Base-by-base conservation (phyloP, 2,888 invertebrate genomes). In the Ophion obscuratus region DNA sequence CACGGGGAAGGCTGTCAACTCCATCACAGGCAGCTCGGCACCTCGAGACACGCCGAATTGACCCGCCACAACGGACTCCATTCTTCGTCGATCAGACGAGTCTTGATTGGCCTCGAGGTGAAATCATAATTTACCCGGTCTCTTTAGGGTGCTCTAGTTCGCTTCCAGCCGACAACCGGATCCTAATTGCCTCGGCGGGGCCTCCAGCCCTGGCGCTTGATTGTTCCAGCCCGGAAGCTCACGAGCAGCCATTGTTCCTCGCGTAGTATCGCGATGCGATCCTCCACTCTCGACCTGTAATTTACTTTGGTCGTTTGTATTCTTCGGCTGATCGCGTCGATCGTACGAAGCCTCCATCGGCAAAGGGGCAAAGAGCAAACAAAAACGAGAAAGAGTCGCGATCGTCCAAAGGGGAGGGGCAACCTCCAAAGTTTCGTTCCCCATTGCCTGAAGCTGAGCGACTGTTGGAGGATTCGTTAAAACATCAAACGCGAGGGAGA, bases 371-470 rank as follows among this genome's bases (percentile, higher is more conserved):
- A 31, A 31, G 36, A 27, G 27, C 9, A 66, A 36, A 31, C 66
- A 17, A 9, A 36, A 27, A 66, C 17, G 53, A 44, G 36, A 73
- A 47, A 14, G 57, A 53, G 17, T 57, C 59, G 67, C 14, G 24
- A n/a, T 74, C 2, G 64, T 53, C 14, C 20, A 75, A 44, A 27
- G 20, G 36, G 47, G 53, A 66, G 27, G 44, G 20, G 10, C 64
- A 70, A 75, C 80, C 80, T 83, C 64, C 59, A 67, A 81, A 76
- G 77, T 84, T 81, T 83, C 71, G 64, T 74, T 36, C 31, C 31
- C 27, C 44, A 40, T 20, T 64, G 40, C 31, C 40, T 27, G 53
- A 27, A 59, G 66, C 61, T 17, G 31, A 11, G n/a, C n/a, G n/a
- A 36, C 14, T 24, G 31, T 10, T 2, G 7, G 40, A 61, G 24